These are phyloP conservation scores for Temnopleurus reevesii DNA, from an alignment of 53 echinoderm and acorn worm species.

Conservation along the genomic window DNA sequence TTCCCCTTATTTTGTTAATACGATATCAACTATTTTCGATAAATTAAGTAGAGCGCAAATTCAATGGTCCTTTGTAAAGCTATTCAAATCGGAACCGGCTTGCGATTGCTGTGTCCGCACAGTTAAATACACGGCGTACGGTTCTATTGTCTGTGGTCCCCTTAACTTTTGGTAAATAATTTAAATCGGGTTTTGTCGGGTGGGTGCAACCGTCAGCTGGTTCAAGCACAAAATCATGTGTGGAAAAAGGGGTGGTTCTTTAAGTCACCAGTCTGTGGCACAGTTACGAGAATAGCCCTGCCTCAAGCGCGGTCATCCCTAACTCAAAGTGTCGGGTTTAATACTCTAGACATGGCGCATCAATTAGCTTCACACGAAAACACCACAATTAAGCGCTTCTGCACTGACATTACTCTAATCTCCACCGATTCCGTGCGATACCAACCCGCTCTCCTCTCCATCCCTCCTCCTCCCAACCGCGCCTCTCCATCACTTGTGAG, in stretches of 20 bases:
- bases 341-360: conserved; percentile 45
- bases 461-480: not conserved
- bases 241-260: not conserved
- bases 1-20: too few relatives aligned
- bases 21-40: too few relatives aligned
- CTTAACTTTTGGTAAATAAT: too few relatives aligned
- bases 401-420: conserved; percentile 31
- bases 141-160: too few relatives aligned
- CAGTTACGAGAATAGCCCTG: not conserved
- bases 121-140: too few relatives aligned
- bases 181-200: too few relatives aligned
- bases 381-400: conserved; percentile 54
- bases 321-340: conserved; percentile 44
- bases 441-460: not conserved
- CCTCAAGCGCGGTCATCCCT: conserved; percentile 37
- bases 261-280: not conserved
- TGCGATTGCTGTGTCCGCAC: too few relatives aligned
- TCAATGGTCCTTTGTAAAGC: too few relatives aligned
- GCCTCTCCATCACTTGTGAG: not conserved
- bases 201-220: too few relatives aligned
- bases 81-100: too few relatives aligned
- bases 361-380: conserved; percentile 53
- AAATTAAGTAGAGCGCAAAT: too few relatives aligned
- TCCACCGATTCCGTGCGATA: not conserved
- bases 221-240: too few relatives aligned